Conservation (phyloP, 2,797 vertebrate genomes). For the Nannoperca australis region DNA sequence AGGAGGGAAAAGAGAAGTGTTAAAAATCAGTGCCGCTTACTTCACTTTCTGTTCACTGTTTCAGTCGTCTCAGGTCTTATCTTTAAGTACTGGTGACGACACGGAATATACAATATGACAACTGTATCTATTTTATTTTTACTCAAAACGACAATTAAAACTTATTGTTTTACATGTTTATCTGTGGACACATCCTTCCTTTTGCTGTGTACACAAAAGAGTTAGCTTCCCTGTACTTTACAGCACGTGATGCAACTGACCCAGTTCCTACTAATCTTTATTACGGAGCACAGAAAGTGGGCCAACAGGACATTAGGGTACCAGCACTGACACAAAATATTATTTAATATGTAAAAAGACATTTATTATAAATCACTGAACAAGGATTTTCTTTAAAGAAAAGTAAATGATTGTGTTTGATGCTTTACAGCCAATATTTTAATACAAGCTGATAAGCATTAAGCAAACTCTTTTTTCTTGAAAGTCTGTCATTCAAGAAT, state of each 20-base stretch:
- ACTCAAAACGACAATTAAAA: background rate
- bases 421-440: background rate
- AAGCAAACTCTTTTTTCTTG: background rate
- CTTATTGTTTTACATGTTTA: background rate
- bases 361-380: background rate
- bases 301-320: background rate
- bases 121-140: background rate
- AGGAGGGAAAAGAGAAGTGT: conserved; percentile 13
- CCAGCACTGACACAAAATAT: background rate
- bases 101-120: background rate
- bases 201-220: background rate
- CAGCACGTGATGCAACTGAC: conserved; percentile 9
- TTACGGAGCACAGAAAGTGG: background rate
- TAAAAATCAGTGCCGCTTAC: background rate
- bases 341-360: background rate
- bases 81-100: background rate
- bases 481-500: no score
- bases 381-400: background rate
- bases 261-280: conserved; percentile 1
- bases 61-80: background rate
- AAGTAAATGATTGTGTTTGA: background rate
- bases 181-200: background rate
- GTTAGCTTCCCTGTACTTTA: background rate
- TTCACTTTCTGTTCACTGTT: conserved; percentile 15
- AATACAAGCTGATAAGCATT: background rate